A percentile compares a stretch with the other conserved stretches of the same genome.
Evolutionary conservation across 2,797 vertebrate genomes (phyloP).

Genomic region (Lutjanus campechanus): DNA sequence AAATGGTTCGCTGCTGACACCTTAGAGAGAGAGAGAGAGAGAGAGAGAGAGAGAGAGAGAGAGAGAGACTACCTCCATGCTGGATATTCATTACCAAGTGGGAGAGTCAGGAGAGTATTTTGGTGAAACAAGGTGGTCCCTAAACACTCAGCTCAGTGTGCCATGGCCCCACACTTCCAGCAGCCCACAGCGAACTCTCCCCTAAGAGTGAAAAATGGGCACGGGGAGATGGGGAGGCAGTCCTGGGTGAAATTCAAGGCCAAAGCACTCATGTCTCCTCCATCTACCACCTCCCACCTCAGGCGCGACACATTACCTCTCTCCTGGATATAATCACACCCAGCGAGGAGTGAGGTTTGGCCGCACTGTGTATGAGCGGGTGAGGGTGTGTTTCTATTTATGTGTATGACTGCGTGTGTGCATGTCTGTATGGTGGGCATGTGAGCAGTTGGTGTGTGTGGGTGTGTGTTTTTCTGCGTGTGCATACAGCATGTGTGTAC

Average conservation of each 20-base stretch:
- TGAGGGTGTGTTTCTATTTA: constrained; percentile 53
- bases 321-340: constrained; percentile 72
- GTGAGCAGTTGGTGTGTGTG: constrained; percentile 38
- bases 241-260: constrained; percentile 81
- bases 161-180: constrained; percentile 50
- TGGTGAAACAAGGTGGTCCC: constrained; percentile 52
- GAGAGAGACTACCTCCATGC: constrained; percentile 7
- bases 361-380: constrained; percentile 16
- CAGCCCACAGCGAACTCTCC: constrained; percentile 49
- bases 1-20: constrained; percentile 48
- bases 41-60: constrained; percentile 7
- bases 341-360: constrained; percentile 47
- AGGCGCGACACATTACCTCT: constrained; percentile 69
- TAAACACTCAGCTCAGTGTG: constrained; percentile 62
- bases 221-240: constrained; percentile 62
- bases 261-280: constrained; percentile 75
- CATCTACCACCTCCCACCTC: constrained; percentile 69
- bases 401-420: constrained; percentile 42
- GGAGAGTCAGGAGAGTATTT: constrained; percentile 42
- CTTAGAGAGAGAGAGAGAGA: constrained; percentile 12
- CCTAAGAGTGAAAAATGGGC: constrained; percentile 76
- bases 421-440: constrained; percentile 18
- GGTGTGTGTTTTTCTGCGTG: constrained; percentile 32
- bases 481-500: constrained; percentile 29
- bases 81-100: constrained; percentile 16